Evolutionary conservation across 2,888 invertebrate genomes (phyloP).

Genomic region (Hetaerina titia): DNA sequence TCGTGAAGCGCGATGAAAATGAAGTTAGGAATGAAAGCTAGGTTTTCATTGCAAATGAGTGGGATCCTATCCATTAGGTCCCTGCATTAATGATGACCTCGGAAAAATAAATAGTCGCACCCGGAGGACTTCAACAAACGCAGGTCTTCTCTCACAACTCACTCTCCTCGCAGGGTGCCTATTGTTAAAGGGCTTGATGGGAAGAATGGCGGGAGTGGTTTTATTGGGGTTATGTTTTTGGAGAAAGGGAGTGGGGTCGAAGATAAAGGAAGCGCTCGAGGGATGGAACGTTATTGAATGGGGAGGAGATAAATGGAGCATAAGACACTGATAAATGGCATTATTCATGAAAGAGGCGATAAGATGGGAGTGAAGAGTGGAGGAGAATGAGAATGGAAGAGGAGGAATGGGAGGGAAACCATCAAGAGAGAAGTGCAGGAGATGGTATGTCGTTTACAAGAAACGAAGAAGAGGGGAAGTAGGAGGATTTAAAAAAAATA

Average conservation of each 20-base stretch:
- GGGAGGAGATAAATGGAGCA: not conserved
- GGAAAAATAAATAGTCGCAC: too few relatives aligned
- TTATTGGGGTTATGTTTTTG: not conserved
- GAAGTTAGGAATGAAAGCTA: too few relatives aligned
- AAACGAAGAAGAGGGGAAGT: not conserved
- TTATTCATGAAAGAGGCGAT: not conserved
- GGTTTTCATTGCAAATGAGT: too few relatives aligned
- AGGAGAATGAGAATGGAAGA: not conserved
- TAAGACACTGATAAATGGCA: conserved; percentile 26
- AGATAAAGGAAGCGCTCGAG: not conserved
- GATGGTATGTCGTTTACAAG: not conserved
- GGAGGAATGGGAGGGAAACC: not conserved
- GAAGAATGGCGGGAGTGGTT: too few relatives aligned
- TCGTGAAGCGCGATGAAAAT: too few relatives aligned
- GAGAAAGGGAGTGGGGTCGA: not conserved
- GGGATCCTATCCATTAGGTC: too few relatives aligned
- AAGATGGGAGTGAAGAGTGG: not conserved
- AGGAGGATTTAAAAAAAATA: not conserved
- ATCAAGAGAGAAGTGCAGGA: not conserved
- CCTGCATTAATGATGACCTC: too few relatives aligned
- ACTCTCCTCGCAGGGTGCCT: too few relatives aligned
- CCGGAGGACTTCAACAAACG: too few relatives aligned
- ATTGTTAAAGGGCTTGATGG: too few relatives aligned
- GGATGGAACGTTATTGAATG: not conserved
- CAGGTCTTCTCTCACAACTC: too few relatives aligned